phyloP scores from a whole-genome alignment of 2,113 vertebrate genomes.

The Macroglossus sobrinus region DNA sequence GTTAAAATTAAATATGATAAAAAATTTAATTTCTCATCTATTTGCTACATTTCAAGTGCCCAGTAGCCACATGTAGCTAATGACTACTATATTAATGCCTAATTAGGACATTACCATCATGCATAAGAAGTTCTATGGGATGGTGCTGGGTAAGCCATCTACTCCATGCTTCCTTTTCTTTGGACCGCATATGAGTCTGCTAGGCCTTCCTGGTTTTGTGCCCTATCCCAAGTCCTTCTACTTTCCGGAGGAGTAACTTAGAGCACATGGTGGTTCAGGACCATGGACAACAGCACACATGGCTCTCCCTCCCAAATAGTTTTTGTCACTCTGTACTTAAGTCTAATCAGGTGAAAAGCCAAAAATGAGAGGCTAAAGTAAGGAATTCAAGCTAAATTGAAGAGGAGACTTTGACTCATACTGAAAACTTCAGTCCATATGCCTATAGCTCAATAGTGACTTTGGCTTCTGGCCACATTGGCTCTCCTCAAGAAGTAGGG shows the following conservation, averaged over 20 bases:
- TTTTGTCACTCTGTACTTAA: background rate
- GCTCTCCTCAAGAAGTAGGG: background rate
- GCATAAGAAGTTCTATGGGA: background rate
- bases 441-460: background rate
- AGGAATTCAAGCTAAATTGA: background rate
- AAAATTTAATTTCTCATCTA: background rate
- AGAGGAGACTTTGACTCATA: background rate
- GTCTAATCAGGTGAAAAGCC: background rate
- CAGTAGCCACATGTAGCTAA: background rate
- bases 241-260: background rate
- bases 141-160: background rate
- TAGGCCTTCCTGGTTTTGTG: background rate
- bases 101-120: background rate
- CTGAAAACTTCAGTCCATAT: background rate
- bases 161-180: background rate
- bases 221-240: background rate
- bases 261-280: constrained; percentile 1
- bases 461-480: background rate
- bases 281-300: constrained; percentile 40
- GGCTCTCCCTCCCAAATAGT: background rate
- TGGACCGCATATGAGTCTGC: background rate
- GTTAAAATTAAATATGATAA: background rate
- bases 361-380: background rate
- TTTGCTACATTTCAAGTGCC: background rate
- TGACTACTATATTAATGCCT: background rate